Percentiles rank a stretch among this genome's conserved stretches.
Conservation (phyloP, 2,113 vertebrate genomes). For the Ceuthmochares aereus region DNA sequence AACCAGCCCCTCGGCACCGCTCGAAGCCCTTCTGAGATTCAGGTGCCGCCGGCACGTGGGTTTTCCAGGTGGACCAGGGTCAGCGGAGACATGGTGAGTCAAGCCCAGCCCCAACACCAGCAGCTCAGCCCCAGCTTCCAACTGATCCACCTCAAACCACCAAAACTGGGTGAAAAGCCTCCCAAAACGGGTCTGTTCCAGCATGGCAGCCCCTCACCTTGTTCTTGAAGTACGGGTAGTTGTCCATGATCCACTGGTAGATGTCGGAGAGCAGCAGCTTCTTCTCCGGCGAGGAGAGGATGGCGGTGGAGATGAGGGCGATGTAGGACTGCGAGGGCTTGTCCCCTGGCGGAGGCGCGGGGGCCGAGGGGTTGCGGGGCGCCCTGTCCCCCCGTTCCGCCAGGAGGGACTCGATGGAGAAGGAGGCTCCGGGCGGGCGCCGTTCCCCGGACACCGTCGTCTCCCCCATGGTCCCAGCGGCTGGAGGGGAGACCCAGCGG, state of each 20-base stretch:
- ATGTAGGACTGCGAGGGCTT: slow-evolving; percentile 86
- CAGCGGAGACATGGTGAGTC: rapidly evolving
- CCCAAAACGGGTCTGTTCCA: rapidly evolving
- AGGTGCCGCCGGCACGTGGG: rapidly evolving
- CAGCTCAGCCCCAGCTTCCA: neutral
- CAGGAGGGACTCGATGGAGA: slow-evolving; percentile 84
- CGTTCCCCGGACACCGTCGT: neutral
- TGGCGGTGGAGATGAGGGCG: slow-evolving; percentile 85
- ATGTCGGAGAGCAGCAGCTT: slow-evolving; percentile 87
- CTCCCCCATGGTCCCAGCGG: neutral
- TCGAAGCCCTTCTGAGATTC: rapidly evolving
- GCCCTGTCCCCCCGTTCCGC: neutral
- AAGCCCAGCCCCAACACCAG: rapidly evolving
- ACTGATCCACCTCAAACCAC: rapidly evolving
- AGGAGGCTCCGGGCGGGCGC: slow-evolving; percentile 71
- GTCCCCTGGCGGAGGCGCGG: neutral
- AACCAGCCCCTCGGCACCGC: rapidly evolving
- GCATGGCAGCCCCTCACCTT: slow-evolving; percentile 67
- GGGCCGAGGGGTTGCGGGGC: neutral
- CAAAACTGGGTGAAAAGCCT: rapidly evolving
- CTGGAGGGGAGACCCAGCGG: neutral
- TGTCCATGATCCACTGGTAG: slow-evolving; percentile 90
- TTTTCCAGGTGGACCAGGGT: rapidly evolving
- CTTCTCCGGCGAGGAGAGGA: slow-evolving; percentile 82
- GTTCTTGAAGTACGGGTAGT: slow-evolving; percentile 86